Evolutionary conservation across 1,140 invertebrate species (phyloP).

Genomic region (Vanessa tameamea): DNA sequence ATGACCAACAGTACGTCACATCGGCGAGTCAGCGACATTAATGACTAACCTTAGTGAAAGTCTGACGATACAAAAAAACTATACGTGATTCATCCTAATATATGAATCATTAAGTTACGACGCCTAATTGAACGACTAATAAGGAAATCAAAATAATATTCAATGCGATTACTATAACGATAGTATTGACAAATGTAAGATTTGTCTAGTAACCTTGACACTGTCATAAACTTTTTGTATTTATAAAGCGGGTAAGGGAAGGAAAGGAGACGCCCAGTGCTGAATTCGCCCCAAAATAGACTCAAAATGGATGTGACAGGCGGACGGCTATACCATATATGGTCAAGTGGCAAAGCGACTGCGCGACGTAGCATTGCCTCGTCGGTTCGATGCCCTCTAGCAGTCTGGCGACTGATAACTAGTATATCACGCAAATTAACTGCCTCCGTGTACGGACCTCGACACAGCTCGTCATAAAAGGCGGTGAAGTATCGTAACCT

Average conservation of each 20-base stretch:
- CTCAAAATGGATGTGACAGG: constrained; percentile 58
- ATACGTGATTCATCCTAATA: constrained; percentile 31
- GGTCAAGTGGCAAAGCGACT: constrained; percentile 72
- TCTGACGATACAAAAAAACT: constrained; percentile 25
- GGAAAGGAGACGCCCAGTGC: constrained; percentile 32
- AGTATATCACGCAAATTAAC: constrained; percentile 40
- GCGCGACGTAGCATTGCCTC: constrained; percentile 68
- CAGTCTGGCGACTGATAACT: constrained; percentile 52
- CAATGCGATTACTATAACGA: too few relatives aligned
- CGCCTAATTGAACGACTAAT: constrained; percentile 22
- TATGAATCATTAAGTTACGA: constrained; percentile 26
- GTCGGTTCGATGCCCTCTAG: constrained; percentile 70
- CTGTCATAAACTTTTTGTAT: constrained; percentile 17
- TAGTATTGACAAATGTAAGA: neutral
- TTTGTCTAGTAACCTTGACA: constrained; percentile 37
- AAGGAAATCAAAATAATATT: constrained; percentile 20
- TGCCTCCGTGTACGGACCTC: constrained; percentile 19
- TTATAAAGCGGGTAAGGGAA: constrained; percentile 3
- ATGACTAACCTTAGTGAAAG: constrained; percentile 35
- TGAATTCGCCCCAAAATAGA: constrained; percentile 62
- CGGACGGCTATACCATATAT: constrained; percentile 73
- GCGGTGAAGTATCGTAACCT: constrained; percentile 64
- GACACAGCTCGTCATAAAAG: constrained; percentile 65
- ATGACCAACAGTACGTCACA: constrained; percentile 22
- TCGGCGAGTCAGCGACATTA: constrained; percentile 24